Conservation (phyloP, 2,113 vertebrate genomes). For the Urocitellus parryii region DNA sequence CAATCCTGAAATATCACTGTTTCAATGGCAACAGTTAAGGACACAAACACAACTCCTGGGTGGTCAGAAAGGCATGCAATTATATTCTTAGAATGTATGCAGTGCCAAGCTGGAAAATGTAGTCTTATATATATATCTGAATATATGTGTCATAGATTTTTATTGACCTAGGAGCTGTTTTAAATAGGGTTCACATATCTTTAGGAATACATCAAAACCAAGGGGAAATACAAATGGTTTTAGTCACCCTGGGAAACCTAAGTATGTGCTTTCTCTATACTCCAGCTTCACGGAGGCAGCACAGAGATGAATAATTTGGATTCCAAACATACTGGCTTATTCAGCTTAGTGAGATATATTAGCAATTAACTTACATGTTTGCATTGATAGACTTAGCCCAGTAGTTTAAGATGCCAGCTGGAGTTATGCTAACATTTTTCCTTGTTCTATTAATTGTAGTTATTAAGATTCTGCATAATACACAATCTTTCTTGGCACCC, state of each 20-base stretch:
- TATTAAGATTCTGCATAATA: background rate
- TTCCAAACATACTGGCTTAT: background rate
- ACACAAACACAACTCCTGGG: too few relatives aligned
- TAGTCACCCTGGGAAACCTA: conserved; percentile 54
- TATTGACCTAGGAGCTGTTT: background rate
- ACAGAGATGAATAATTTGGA: conserved; percentile 42
- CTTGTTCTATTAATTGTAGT: background rate
- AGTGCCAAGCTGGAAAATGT: background rate
- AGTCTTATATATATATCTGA: background rate
- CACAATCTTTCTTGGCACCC: background rate
- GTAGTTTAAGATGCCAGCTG: background rate
- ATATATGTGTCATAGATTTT: background rate
- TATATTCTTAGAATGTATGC: too few relatives aligned
- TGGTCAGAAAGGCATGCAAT: background rate
- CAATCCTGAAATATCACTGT: background rate
- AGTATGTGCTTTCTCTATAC: background rate
- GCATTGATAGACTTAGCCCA: background rate
- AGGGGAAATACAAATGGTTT: background rate
- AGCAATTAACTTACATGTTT: background rate
- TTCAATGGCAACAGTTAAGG: background rate
- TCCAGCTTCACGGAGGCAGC: background rate
- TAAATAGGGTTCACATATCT: background rate
- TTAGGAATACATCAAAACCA: background rate
- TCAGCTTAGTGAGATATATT: background rate
- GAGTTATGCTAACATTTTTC: background rate